Evolutionary conservation across 2,888 invertebrate species (phyloP).

Genomic region (Machimus rusticus): DNA sequence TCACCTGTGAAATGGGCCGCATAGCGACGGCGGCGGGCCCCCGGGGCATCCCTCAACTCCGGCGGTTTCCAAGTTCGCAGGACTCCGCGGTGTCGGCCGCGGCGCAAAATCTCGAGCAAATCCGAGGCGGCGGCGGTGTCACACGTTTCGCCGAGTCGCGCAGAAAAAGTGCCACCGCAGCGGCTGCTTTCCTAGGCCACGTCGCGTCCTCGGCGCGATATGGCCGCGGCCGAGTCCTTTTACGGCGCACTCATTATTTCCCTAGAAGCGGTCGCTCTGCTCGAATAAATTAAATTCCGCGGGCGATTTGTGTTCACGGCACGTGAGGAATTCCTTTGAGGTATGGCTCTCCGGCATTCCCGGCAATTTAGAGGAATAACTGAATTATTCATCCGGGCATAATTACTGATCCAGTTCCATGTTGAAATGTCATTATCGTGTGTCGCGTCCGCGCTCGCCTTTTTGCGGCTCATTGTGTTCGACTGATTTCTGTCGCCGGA

Average conservation of each 20-base stretch:
- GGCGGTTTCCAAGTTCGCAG: not conserved
- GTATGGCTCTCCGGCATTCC: constrained; percentile 41
- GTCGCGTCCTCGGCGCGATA: not conserved
- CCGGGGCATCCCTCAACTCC: not conserved
- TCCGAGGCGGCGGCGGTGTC: not conserved
- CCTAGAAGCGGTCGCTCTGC: not conserved
- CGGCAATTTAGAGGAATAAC: constrained; percentile 33
- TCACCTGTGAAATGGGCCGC: constrained; percentile 8
- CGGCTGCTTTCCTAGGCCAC: not conserved
- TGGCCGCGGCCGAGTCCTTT: not conserved
- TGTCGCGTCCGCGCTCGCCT: constrained; percentile 18
- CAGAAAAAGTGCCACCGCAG: not conserved
- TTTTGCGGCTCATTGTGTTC: not conserved
- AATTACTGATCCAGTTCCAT: constrained; percentile 46
- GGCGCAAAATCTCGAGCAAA: not conserved
- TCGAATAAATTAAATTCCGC: constrained; percentile 42
- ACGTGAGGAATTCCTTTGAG: constrained; percentile 43
- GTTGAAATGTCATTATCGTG: constrained; percentile 44
- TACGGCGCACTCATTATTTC: constrained; percentile 26
- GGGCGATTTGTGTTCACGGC: constrained; percentile 36
- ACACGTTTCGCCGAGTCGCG: not conserved
- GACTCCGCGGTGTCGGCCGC: not conserved
- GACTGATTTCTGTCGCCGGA: constrained; percentile 17
- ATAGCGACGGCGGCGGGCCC: not conserved
- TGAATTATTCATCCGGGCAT: constrained; percentile 39